Conservation (phyloP, 2,113 vertebrate species). For the Forbesichthys papilliferus region DNA sequence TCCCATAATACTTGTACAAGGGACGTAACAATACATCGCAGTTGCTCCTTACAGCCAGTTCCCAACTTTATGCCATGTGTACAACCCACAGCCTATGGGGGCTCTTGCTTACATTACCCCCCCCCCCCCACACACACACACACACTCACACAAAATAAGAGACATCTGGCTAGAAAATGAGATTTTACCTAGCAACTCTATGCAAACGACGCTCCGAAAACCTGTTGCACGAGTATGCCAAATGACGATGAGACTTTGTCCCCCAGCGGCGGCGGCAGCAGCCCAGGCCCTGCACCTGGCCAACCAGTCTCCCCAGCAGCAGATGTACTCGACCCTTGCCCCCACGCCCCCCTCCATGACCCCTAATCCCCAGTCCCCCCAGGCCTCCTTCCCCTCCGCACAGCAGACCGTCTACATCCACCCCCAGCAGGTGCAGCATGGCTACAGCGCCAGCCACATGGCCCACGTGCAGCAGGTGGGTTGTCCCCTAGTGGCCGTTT, state of each 20-base stretch:
- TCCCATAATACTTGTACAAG: too few relatives aligned
- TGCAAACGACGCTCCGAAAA: too few relatives aligned
- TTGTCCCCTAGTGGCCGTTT: neutral
- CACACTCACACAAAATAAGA: too few relatives aligned
- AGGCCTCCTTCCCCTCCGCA: conserved; percentile 91
- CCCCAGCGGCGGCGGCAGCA: conserved; percentile 57
- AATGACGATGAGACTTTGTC: neutral
- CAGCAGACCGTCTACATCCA: conserved; percentile 97
- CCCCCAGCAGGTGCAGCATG: conserved; percentile 94
- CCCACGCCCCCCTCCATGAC: conserved; percentile 96
- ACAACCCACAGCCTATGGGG: too few relatives aligned
- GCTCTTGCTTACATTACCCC: too few relatives aligned
- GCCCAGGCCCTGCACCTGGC: conserved; percentile 92
- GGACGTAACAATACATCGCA: too few relatives aligned
- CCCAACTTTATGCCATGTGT: too few relatives aligned
- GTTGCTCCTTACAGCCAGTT: too few relatives aligned
- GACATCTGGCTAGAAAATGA: too few relatives aligned
- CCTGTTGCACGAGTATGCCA: too few relatives aligned
- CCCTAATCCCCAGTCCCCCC: conserved; percentile 94
- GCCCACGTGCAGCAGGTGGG: conserved; percentile 95
- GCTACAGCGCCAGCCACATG: conserved; percentile 95
- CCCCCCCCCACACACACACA: too few relatives aligned
- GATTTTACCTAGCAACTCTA: too few relatives aligned
- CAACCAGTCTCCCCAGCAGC: conserved; percentile 89
- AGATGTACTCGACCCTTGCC: conserved; percentile 93